Evolutionary conservation across 1,140 invertebrate species (phyloP).

Genomic region (Goniozus legneri): DNA sequence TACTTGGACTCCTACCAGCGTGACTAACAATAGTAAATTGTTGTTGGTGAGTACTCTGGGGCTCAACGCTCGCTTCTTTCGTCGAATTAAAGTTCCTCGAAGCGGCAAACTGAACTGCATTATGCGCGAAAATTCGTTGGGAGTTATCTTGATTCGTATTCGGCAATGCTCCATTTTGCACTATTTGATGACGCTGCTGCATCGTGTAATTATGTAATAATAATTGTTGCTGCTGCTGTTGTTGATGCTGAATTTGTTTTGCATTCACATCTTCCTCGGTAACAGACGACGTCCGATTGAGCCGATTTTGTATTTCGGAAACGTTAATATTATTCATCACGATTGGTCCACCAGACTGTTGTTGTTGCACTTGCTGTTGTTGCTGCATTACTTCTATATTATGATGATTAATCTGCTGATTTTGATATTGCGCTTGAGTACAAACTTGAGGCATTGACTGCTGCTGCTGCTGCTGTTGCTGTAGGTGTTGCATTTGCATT

Average conservation of each 20-base stretch:
- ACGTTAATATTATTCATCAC: slow-evolving; percentile 36
- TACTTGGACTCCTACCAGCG: slow-evolving; percentile 29
- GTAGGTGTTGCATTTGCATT: slow-evolving; percentile 30
- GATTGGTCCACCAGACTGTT: slow-evolving; percentile 30
- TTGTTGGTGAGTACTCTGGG: slow-evolving; percentile 35
- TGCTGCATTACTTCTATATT: slow-evolving; percentile 35
- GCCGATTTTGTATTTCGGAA: slow-evolving; percentile 34
- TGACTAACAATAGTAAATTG: slow-evolving; percentile 35
- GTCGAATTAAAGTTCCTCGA: slow-evolving; percentile 34
- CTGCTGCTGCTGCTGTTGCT: slow-evolving; percentile 37
- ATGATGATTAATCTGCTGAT: slow-evolving; percentile 41
- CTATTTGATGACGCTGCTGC: slow-evolving; percentile 43
- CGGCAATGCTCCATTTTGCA: slow-evolving; percentile 39
- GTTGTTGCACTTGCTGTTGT: too few relatives aligned
- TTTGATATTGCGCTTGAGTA: slow-evolving; percentile 36
- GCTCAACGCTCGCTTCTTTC: slow-evolving; percentile 26
- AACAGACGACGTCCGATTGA: slow-evolving; percentile 22
- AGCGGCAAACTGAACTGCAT: slow-evolving; percentile 52
- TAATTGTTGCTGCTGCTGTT: slow-evolving; percentile 41
- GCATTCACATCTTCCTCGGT: slow-evolving; percentile 41
- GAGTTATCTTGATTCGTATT: slow-evolving; percentile 50
- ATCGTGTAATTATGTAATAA: slow-evolving; percentile 45
- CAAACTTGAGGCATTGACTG: slow-evolving; percentile 42
- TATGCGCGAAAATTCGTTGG: slow-evolving; percentile 59
- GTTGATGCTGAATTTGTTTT: slow-evolving; percentile 44